Evolutionary conservation across 2,888 invertebrate genomes (phyloP), one percentile per base, ranked within the genome.

Genomic region (Dugesia japonica): DNA sequence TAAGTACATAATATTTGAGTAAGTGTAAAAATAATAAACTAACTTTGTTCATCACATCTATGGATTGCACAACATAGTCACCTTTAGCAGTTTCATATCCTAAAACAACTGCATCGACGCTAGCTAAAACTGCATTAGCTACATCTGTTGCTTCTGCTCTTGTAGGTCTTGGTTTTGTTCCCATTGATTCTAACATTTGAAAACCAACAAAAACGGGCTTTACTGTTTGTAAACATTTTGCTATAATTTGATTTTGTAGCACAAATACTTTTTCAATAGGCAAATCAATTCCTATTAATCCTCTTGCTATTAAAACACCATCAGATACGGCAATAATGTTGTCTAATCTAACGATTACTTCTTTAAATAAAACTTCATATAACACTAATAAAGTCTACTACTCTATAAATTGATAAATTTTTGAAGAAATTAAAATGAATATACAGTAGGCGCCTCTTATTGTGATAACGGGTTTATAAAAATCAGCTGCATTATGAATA

Each of bases 161-260:
- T 0, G 95, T 97, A 0, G 95, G 91, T 0, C 95, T 89, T 0
- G 97, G 95, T 84, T 95, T 97, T 87, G 91, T 92, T n/a, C 93
- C 90, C 97, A 97, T 97, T 0, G 94, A 94, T 82, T 98, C 95
- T 81, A 98, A 85, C 97, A 98, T 97, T 86, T 94, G 91, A 13
- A 95, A 97, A 1, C 97, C 97, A 85, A 95, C 95, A 83, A 97
- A 94, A 0, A 94, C 94, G 0, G 97, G 93, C 83, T 97, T 97
- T 38, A 38, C 9, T 13, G 9, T 13, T 38, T 38, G 9, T 38
- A 38, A 38, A 17, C 38, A 38, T 38, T 38, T 38, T 13, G 38
- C 38, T 13, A 38, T 38, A 38, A 38, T 38, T 38, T 38, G 38
- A 38, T 38, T 38, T 38, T 38, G 38, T 13, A 38, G 38, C 9